Base-by-base conservation (phyloP, 2,797 vertebrate genomes). In the Thalassophryne amazonica region DNA sequence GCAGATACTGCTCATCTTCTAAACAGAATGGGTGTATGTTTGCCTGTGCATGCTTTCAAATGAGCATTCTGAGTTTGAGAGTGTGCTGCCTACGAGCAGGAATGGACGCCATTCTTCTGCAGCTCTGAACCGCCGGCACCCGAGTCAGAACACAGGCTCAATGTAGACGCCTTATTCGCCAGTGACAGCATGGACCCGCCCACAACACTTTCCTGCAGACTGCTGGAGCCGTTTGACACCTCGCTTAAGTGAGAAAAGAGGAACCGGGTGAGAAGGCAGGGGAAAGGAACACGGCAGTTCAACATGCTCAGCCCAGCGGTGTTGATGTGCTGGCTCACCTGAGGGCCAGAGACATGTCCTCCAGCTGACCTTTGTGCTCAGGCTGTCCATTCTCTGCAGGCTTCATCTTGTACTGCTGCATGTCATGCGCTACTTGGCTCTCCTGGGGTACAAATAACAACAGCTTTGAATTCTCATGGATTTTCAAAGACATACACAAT, bases 1-100 rank as follows among this genome's bases (percentile, higher is more conserved):
- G 97, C 97, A 98, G 96, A 99, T 98, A 98, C 97, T 98, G 96
- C 96, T 98, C 95, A 98, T 96, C 88, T 95, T 94, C 94, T 93
- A 94, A 95, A 91, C 90, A 89, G 86, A 90, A 90, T 80, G 57
- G 83, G 69, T 84, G 73, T 82, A 57, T 78, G 80, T 81, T 79
- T 89, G 85, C 78, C 69, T 84, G 83, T 88, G 86, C 87, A 90
- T 89, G 89, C 90, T 89, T 85, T 85, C 59, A 73, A 80, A 57
- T 72, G 78, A 85, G 82, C 80, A 71, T 81, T 39, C 73, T 73
- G 41, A 60, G 49, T 64, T 22, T 71, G 32, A 2, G 23, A 48
- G 39, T 73, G 63, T 73, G 69, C 66, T 73, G 83, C 67, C 77
- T 90, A 91, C 50, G 90, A 91, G 79, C 90, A 91, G 78, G 91